phyloP scores from a whole-genome alignment of 2,888 invertebrate genomes.

The Perithous albicinctus region DNA sequence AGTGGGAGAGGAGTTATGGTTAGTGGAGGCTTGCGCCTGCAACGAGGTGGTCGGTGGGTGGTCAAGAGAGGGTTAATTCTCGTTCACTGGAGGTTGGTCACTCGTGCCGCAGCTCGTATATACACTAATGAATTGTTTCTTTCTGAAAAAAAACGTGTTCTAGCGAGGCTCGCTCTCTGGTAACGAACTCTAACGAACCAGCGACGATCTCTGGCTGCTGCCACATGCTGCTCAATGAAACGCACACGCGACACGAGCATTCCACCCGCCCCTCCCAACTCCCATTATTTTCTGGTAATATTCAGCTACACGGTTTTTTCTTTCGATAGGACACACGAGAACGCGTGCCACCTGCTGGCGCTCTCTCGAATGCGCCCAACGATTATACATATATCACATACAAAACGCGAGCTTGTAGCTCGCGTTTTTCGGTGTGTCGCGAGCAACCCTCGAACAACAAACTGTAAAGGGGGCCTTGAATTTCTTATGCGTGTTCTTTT shows the following conservation, averaged over 20 bases:
- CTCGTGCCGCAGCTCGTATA: conserved; percentile 29
- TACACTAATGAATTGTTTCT: conserved; percentile 71
- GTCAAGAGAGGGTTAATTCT: conserved; percentile 56
- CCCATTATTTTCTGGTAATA: neutral
- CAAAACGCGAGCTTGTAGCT: too few species aligned
- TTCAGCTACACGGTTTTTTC: conserved; percentile 7
- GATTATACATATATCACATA: too few species aligned
- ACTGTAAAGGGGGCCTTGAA: too few species aligned
- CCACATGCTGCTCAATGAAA: conserved; percentile 18
- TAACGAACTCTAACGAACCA: conserved; percentile 51
- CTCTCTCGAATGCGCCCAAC: neutral
- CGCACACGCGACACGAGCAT: neutral
- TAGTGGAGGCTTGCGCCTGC: conserved; percentile 23
- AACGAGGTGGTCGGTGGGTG: conserved; percentile 43
- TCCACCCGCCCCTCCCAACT: neutral
- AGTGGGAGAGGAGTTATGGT: neutral
- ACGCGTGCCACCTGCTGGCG: neutral
- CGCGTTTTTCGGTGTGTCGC: too few species aligned
- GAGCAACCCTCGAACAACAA: too few species aligned
- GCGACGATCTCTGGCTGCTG: conserved; percentile 1
- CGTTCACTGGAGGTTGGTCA: conserved; percentile 27
- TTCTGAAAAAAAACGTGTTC: conserved; percentile 43
- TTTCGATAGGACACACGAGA: neutral
- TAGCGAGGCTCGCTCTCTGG: conserved; percentile 52
- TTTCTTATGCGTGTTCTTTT: conserved; percentile 21